Conservation (phyloP, 2,113 vertebrate genomes). For the Otus sunia region DNA sequence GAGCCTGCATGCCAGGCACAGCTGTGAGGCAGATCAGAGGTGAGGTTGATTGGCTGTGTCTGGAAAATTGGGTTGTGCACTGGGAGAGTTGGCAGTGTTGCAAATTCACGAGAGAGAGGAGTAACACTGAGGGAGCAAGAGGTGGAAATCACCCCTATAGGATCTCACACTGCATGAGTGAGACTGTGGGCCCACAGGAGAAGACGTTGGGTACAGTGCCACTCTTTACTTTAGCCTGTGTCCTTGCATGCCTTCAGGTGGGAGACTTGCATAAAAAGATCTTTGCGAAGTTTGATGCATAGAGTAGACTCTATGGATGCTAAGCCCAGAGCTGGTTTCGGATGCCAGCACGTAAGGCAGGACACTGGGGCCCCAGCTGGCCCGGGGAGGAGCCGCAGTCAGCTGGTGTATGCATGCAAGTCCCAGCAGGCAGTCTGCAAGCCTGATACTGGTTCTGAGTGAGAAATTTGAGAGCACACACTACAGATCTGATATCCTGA, state of each 20-base stretch:
- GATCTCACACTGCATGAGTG: not conserved
- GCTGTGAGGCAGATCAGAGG: not conserved
- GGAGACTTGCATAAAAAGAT: not conserved
- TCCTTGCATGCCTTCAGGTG: not conserved
- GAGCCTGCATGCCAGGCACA: constrained; percentile 13
- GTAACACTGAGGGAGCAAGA: not conserved
- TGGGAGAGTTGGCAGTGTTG: not conserved
- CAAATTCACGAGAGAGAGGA: not conserved
- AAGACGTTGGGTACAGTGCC: not conserved
- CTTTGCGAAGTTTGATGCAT: not conserved
- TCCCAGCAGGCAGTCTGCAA: not conserved
- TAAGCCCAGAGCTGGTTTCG: not conserved
- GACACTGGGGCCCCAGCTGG: not conserved
- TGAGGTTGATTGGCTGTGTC: not conserved
- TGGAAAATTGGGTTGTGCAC: not conserved
- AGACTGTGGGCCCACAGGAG: not conserved
- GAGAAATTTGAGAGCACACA: constrained; percentile 27
- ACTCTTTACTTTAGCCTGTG: not conserved
- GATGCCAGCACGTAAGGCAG: not conserved
- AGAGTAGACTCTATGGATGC: not conserved
- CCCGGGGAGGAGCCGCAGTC: not conserved
- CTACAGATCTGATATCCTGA: constrained; percentile 8
- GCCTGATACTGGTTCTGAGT: constrained; percentile 7
- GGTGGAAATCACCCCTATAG: not conserved
- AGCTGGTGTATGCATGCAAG: not conserved